Evolutionary conservation across 2,113 vertebrate genomes (phyloP).

Genomic region (Plestiodon gilberti): DNA sequence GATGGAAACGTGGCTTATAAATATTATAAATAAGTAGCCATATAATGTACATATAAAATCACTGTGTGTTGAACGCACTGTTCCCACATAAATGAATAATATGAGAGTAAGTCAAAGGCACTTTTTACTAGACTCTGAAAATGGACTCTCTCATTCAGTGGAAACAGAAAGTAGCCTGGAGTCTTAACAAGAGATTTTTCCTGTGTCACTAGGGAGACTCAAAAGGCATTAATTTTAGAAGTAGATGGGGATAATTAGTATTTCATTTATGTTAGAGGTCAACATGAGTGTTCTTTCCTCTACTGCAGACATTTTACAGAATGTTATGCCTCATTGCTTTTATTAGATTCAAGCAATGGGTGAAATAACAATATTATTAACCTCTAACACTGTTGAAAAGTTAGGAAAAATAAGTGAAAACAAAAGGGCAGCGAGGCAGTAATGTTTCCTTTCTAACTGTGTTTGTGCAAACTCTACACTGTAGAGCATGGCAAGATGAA

Average conservation of each 20-base stretch:
- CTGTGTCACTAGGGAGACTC: constrained; percentile 58
- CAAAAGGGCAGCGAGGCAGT: constrained; percentile 11
- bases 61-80: too few relatives aligned
- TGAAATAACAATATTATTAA: constrained; percentile 79
- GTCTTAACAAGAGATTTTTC: constrained; percentile 26
- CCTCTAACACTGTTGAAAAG: constrained; percentile 77
- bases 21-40: neutral
- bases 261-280: constrained; percentile 76
- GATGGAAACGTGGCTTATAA: neutral
- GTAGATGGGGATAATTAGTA: constrained; percentile 69
- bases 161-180: constrained; percentile 51
- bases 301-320: constrained; percentile 70
- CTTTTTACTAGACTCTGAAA: neutral
- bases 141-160: neutral
- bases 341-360: constrained; percentile 75
- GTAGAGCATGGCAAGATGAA: neutral
- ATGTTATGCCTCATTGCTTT: constrained; percentile 75
- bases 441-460: constrained; percentile 16
- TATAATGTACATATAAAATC: neutral
- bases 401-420: constrained; percentile 66
- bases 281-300: constrained; percentile 77
- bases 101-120: neutral
- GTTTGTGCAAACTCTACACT: neutral
- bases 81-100: neutral
- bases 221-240: constrained; percentile 73